Base-by-base conservation (phyloP, 2,797 vertebrate species). In the Poliocrania exsul region DNA sequence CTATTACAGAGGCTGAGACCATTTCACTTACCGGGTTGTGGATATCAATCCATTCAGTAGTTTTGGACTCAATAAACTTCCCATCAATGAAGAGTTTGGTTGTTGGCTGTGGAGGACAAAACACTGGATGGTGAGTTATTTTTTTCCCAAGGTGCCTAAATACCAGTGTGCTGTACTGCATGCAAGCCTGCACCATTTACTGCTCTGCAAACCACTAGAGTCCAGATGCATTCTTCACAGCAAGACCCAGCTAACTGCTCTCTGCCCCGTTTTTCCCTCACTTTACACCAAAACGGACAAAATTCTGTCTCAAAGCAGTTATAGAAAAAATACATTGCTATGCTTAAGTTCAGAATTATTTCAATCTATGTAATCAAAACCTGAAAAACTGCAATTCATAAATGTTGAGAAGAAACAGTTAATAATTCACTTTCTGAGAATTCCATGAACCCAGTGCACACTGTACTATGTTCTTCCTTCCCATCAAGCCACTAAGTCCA, bases 81-180 rank as follows among this genome's bases (percentile, higher is more conserved):
- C 99, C 99, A 97, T 99, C 99, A 72, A 99, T 99, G 96, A 99
- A 99, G 95, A 99, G 98, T 96, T 99, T 99, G 77, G 99, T 99
- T 96, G 98, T 98, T 93, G 99, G 98, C 99, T 99, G 94, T 84
- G 91, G 57, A 93, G 66, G 75, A 91, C 47, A 95, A 96, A 88
- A 89, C 33, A 82, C 26, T 38, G 73, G 28, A 40, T 42, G 92
- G 31, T 86, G 47, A 73, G n/a, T 50, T 57, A 44, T 44, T 61
- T 86, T 70, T 84, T 26, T 46, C n/a, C 81, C 23, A 60, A 78
- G 0, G 1, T 73, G 49, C 42, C 49, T 49, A 49, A 51, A 57
- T 11, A 64, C 15, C 54, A 75, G 12, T 4, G 19, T 58, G 56
- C 57, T 28, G 28, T 44, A 42, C 15, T 37, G 33, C 42, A 54